Conservation (phyloP, 2,797 vertebrate genomes). For the Anniella stebbinsi region DNA sequence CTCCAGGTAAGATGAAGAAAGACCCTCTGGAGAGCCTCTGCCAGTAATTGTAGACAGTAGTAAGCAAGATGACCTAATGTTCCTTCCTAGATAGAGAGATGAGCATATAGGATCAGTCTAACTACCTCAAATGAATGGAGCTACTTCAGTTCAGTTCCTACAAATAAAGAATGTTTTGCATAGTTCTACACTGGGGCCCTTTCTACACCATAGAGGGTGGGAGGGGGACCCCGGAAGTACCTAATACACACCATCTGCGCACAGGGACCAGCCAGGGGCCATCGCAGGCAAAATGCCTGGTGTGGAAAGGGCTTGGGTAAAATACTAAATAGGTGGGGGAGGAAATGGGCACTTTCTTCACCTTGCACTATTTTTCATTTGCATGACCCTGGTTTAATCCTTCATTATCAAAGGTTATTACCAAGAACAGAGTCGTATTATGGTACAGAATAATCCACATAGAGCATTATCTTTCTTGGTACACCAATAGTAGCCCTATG, state of each 20-base stretch:
- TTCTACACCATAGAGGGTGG: too few species aligned
- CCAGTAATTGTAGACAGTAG: too few species aligned
- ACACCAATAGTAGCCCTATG: background rate
- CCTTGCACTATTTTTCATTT: background rate
- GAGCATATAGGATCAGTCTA: background rate
- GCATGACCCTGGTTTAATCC: background rate
- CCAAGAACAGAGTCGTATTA: background rate
- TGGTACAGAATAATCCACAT: background rate
- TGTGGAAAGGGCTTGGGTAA: too few species aligned
- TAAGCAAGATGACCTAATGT: too few species aligned
- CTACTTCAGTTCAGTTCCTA: background rate
- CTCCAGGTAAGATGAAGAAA: too few species aligned
- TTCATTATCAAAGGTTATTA: background rate
- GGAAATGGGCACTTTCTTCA: background rate
- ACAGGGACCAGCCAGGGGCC: too few species aligned
- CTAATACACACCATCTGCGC: too few species aligned
- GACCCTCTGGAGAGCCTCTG: too few species aligned
- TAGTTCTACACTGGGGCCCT: background rate
- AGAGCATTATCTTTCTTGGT: background rate
- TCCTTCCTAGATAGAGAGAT: background rate
- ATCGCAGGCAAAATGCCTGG: too few species aligned
- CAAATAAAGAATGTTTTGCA: background rate
- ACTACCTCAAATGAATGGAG: background rate
- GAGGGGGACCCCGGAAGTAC: too few species aligned
- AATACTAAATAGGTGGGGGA: too few species aligned